A percentile compares a stretch with the other conserved stretches of the same genome.
phyloP scores from a whole-genome alignment of 2,888 invertebrate species.

The Lissocephala sabroskyi region DNA sequence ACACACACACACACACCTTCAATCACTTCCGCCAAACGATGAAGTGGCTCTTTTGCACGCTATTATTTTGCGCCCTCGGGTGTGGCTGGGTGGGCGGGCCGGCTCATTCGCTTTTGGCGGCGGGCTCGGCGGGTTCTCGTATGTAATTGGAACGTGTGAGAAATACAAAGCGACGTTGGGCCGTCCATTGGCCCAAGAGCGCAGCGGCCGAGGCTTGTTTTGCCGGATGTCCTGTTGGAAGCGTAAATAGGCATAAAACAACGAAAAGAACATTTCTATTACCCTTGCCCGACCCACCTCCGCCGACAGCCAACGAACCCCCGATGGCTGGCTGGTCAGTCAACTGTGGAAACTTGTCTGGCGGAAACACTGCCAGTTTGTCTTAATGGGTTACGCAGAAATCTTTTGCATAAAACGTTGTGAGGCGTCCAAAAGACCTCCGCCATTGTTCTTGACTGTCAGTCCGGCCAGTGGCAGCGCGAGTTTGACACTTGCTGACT shows the following conservation, averaged over 20 bases:
- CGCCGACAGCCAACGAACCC: too few relatives aligned
- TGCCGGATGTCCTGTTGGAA: slow-evolving; percentile 61
- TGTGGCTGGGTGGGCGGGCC: background rate
- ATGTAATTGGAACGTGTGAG: slow-evolving; percentile 72
- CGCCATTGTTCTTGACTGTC: background rate
- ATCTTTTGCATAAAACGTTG: slow-evolving; percentile 27
- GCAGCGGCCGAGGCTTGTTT: slow-evolving; percentile 35
- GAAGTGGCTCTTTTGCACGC: slow-evolving; percentile 71
- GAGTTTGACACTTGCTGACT: background rate
- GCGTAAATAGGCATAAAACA: slow-evolving; percentile 65
- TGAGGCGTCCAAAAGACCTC: too few relatives aligned
- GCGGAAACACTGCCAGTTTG: slow-evolving; percentile 47
- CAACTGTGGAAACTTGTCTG: slow-evolving; percentile 59
- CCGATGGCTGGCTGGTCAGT: slow-evolving; percentile 10
- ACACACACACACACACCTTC: slow-evolving; percentile 51
- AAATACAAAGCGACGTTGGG: slow-evolving; percentile 53
- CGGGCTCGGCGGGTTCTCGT: slow-evolving; percentile 20
- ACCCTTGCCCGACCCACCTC: slow-evolving; percentile 16
- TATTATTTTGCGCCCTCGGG: slow-evolving; percentile 61
- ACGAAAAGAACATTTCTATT: slow-evolving; percentile 64
- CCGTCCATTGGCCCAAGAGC: slow-evolving; percentile 10
- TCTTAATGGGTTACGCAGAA: slow-evolving; percentile 49
- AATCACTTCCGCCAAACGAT: slow-evolving; percentile 71
- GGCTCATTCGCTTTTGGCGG: too few relatives aligned
- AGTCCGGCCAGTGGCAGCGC: background rate